Evolutionary conservation across 2,797 vertebrate species (phyloP).

Genomic region (Sarcophilus harrisii): DNA sequence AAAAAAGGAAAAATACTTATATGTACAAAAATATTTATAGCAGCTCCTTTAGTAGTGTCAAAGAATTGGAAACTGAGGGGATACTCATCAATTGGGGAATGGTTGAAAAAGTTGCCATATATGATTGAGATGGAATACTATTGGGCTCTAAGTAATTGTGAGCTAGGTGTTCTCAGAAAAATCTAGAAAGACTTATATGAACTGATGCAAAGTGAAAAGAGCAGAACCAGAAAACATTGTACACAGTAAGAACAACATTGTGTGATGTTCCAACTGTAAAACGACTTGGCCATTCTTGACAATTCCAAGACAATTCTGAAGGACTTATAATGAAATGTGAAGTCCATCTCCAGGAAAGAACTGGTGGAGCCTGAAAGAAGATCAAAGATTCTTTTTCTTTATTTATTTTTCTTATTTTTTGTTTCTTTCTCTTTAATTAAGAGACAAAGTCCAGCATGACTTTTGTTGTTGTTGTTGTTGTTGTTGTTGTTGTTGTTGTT

Average conservation of each 20-base stretch:
- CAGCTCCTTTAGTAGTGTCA: neutral
- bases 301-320: neutral
- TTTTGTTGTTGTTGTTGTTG: no score
- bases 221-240: neutral
- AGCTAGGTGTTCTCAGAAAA: neutral
- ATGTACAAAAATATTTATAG: neutral
- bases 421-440: no score
- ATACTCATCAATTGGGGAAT: neutral
- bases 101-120: neutral
- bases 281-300: no score
- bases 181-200: neutral
- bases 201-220: neutral
- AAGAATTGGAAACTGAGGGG: neutral
- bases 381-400: neutral
- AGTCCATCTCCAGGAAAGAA: neutral
- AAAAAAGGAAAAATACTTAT: neutral
- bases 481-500: no score
- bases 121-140: neutral
- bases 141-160: neutral
- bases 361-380: neutral
- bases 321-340: neutral
- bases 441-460: no score
- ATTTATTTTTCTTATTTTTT: neutral
- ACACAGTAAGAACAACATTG: neutral
- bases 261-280: neutral